Base-by-base conservation (phyloP, 2,888 invertebrate species). In the Anarsia innoxiella region DNA sequence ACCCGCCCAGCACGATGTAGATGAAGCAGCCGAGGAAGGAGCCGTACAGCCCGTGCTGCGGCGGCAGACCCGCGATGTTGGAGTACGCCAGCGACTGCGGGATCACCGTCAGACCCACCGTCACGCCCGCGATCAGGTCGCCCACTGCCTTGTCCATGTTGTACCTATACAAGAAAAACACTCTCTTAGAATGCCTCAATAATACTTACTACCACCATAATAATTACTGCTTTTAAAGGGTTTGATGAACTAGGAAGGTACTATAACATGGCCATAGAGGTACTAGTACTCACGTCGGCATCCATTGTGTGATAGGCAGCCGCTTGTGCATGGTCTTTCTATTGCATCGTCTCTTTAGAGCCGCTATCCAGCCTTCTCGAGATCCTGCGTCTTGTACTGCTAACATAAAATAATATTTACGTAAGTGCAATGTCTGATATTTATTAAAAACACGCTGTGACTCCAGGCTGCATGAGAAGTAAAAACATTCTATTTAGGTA, bases 21-120 rank as follows among this genome's bases (percentile, higher is more conserved):
- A 96, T 87, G 74, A 97, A 92, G 68, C 93, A 93, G 29, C 96
- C 95, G 59, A 96, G 78, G 78, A 97, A 97, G n/a, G 96, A 94
- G 36, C 95, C 93, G 76, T 97, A 97, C 34, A 97, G 86, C 27
- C 97, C 97, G 75, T 94, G 93, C 92, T 96, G 87, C 15, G 92
- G 87, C 36, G 93, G 92, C 44, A 94, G 78, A 12, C 93, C 92
- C 31, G 93, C 93, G 43, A 93, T 91, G 64, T 90, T 92, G 15
- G 93, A 88, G 73, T 94, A 94, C 8, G 94, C 94, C 41, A 94
- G 80, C 9, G 93, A 93, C 78, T 96, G 96, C 9, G 96, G 97
- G 54, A 97, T 95, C 38, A 97, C 95, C 0, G 96, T 97, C 41
- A 97, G 87, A 0, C 96, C 97, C 9, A 97, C 96, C 1, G 96